Percentiles rank a stretch among this genome's conserved stretches.
These are phyloP conservation scores for Amphiduros pacificus DNA, from an alignment of 2,888 invertebrate species.

Conservation along the genomic window DNA sequence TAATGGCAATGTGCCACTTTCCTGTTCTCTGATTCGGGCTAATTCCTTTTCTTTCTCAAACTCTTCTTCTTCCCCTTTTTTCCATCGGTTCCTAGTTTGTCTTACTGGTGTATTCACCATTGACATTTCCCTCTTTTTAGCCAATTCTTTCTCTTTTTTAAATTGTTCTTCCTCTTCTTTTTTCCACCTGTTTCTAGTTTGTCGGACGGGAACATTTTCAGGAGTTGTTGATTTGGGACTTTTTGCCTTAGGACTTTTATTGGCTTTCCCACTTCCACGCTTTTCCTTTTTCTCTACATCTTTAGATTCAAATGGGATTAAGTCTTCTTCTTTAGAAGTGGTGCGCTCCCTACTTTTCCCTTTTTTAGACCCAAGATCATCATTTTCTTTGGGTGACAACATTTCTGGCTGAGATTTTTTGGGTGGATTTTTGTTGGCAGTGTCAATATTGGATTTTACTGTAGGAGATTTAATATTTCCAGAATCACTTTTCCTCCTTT, in stretches of 20 bases:
- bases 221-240: background rate
- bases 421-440: no score
- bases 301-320: conserved; percentile 9
- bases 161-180: background rate
- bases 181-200: background rate
- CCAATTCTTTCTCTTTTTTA: conserved; percentile 1
- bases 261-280: background rate
- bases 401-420: no score
- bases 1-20: no score
- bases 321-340: no score
- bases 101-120: background rate
- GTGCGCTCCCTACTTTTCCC: no score
- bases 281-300: conserved; percentile 6
- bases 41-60: background rate
- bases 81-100: background rate
- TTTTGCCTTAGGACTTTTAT: background rate
- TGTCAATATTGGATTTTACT: no score
- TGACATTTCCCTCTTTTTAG: background rate
- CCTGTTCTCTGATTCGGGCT: no score
- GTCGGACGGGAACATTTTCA: no score
- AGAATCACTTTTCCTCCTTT: no score
- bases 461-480: no score
- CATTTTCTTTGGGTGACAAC: no score
- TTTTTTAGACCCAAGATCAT: no score
- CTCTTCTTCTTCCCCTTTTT: background rate